These are phyloP conservation scores for Enteromius anoplus DNA, from an alignment of 2,797 vertebrate species.

Conservation along the genomic window DNA sequence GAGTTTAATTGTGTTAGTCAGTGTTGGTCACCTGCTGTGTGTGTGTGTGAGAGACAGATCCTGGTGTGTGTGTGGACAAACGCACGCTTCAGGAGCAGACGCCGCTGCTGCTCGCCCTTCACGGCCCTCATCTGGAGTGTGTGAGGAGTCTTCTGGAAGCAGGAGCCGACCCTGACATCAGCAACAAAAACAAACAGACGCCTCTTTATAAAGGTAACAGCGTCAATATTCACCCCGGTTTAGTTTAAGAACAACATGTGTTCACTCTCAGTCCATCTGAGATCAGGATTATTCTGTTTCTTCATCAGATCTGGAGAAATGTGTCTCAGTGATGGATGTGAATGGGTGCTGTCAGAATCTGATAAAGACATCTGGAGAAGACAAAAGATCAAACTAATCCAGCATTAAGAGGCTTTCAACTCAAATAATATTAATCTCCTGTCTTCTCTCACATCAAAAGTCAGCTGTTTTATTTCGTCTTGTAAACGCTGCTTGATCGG, in stretches of 20 bases:
- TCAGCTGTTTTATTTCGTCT: too few relatives aligned
- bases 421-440: not conserved
- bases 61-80: slow-evolving; percentile 80
- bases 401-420: too few relatives aligned
- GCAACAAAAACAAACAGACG: slow-evolving; percentile 91
- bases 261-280: too few relatives aligned
- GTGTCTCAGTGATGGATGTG: not conserved
- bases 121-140: slow-evolving; percentile 84
- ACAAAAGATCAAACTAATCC: not conserved
- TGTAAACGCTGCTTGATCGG: too few relatives aligned
- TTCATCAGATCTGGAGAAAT: not conserved
- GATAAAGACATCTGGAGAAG: not conserved
- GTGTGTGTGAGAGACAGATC: not conserved
- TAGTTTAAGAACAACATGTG: not conserved
- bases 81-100: slow-evolving; percentile 94
- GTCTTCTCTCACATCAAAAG: not conserved
- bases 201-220: slow-evolving; percentile 91
- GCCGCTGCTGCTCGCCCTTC: slow-evolving; percentile 86
- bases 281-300: too few relatives aligned
- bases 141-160: slow-evolving; percentile 84
- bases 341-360: too few relatives aligned
- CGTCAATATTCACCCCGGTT: not conserved
- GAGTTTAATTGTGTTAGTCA: not conserved
- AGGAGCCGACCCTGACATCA: slow-evolving; percentile 92
- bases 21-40: not conserved